Percentiles rank a stretch among this genome's conserved stretches.
Evolutionary conservation across 2,888 invertebrate genomes (phyloP).

Genomic region (Thelaira solivaga): DNA sequence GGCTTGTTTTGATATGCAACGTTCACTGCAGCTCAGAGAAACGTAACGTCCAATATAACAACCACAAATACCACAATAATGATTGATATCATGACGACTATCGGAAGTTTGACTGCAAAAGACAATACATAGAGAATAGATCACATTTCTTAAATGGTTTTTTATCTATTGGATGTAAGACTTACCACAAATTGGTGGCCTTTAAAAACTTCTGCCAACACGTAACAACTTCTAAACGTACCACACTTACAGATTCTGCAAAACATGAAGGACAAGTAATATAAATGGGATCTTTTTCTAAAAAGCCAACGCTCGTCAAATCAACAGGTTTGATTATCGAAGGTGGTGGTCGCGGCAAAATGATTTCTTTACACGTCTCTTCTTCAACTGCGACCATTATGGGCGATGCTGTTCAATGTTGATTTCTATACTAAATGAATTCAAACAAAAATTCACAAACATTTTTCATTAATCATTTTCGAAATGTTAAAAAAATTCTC

Average conservation of each 20-base stretch:
- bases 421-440: conserved; percentile 16
- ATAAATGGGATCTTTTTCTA: conserved; percentile 68
- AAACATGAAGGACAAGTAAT: conserved; percentile 72
- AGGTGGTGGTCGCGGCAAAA: conserved; percentile 45
- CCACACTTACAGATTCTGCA: conserved; percentile 68
- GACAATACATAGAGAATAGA: background rate
- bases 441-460: background rate
- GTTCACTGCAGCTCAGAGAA: conserved; percentile 66
- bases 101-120: conserved; percentile 70
- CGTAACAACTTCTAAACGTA: conserved; percentile 70
- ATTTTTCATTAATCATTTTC: background rate
- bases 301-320: conserved; percentile 68
- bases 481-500: background rate
- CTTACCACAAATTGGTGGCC: conserved; percentile 68
- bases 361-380: conserved; percentile 34
- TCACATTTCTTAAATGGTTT: background rate
- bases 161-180: background rate
- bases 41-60: conserved; percentile 73
- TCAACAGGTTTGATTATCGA: conserved; percentile 60
- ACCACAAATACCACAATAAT: conserved; percentile 74
- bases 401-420: background rate
- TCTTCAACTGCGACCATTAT: conserved; percentile 29
- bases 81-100: conserved; percentile 72
- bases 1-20: conserved; percentile 68
- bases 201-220: conserved; percentile 69